Evolutionary conservation across 2,888 invertebrate species (phyloP).

Genomic region (Disparrhopalites patrizii): DNA sequence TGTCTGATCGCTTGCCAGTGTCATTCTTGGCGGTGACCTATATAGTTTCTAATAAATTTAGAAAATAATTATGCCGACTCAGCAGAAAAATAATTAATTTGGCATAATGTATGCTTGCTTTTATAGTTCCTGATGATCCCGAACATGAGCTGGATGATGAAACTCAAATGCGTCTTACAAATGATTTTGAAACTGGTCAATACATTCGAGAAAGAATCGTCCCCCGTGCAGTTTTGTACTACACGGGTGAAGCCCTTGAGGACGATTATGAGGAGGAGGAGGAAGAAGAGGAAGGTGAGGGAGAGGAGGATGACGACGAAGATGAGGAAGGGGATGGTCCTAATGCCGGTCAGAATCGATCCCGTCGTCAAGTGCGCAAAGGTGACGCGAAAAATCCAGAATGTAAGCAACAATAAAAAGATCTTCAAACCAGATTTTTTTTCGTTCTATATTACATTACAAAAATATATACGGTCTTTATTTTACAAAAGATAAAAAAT

Average conservation of each 20-base stretch:
- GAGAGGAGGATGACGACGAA: constrained; percentile 36
- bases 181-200: constrained; percentile 98
- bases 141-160: constrained; percentile 84
- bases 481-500: constrained; percentile 6
- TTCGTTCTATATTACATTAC: constrained; percentile 3
- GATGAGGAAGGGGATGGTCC: constrained; percentile 29
- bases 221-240: constrained; percentile 94
- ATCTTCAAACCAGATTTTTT: constrained; percentile 19
- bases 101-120: too few relatives aligned
- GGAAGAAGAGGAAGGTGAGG: constrained; percentile 44
- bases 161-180: constrained; percentile 76
- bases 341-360: constrained; percentile 19
- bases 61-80: too few relatives aligned
- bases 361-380: constrained; percentile 19
- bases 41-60: too few relatives aligned
- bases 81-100: too few relatives aligned
- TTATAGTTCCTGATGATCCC: constrained; percentile 72
- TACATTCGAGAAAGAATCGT: constrained; percentile 94
- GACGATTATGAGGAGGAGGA: constrained; percentile 43
- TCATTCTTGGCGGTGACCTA: constrained; percentile 1
- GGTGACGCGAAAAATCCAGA: constrained; percentile 37
- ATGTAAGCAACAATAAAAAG: constrained; percentile 48
- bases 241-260: constrained; percentile 65
- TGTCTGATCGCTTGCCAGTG: neutral
- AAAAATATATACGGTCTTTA: neutral